Base-by-base conservation (phyloP, 2,888 invertebrate species). In the Dasypolia templi region DNA sequence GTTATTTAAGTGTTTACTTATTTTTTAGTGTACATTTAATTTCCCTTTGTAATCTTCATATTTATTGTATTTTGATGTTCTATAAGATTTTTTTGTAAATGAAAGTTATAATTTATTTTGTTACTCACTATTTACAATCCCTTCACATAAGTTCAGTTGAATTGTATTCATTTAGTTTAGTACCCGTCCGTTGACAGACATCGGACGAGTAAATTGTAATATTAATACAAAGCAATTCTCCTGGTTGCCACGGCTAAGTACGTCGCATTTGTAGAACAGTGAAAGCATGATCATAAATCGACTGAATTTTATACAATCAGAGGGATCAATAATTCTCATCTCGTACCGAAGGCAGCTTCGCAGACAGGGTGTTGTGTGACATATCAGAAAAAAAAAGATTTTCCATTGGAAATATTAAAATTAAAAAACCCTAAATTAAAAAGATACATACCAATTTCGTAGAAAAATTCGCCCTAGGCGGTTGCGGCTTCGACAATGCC, bases 291-390 rank as follows among this genome's bases (percentile, higher is more conserved):
- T 85, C 84, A 87, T 77, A 80, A 89, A 88, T 90, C 83, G 93
- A 93, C 93, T 93, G 93, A 93, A 86, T 92, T 91, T 89, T 88
- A 85, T 90, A 91, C 82, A 88, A 88, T 86, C 89, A 89, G 90
- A 89, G 93, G 94, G 94, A 94, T 91, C 94, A 94, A 92, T 89
- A 91, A 90, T 90, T 92, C 88, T 92, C 91, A 92, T 89, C 88
- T 91, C 88, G 90, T 89, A 92, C 90, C 89, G 92, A 90, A 89
- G 88, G 87, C 91, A 92, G 91, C 89, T 91, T 91, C 90, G 89
- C 92, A 90, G 89, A 94, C 94, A 94, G 95, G 95, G 95, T 95
- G 91, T 92, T 91, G 91, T 91, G 88, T 91, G 90, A 95, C 95
- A 95, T 95, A 95, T 95, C 95, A 95, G 91, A 89, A 88, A 89